Conservation (phyloP, 2,888 invertebrate species). For the Nemapogon koenigi region DNA sequence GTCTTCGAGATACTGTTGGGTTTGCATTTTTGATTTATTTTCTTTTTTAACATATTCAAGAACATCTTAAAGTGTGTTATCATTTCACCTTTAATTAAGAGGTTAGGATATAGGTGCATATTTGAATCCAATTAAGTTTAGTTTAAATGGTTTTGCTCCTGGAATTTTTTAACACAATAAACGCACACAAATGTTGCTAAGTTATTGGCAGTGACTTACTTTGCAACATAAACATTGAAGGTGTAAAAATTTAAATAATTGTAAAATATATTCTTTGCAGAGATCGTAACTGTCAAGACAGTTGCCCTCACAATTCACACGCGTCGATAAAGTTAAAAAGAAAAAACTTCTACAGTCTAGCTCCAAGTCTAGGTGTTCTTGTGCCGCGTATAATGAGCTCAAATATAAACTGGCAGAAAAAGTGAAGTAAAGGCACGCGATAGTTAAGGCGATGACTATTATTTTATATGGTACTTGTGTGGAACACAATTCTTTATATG, state of each 20-base stretch:
- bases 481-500: not conserved
- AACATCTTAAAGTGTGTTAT: too few relatives aligned
- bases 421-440: constrained; percentile 22
- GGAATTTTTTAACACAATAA: too few relatives aligned
- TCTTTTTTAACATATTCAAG: too few relatives aligned
- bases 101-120: too few relatives aligned
- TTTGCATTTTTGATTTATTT: too few relatives aligned
- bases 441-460: constrained; percentile 19
- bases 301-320: constrained; percentile 22
- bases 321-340: constrained; percentile 15
- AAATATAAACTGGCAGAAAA: constrained; percentile 24
- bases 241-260: constrained; percentile 18
- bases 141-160: too few relatives aligned
- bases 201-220: too few relatives aligned
- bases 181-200: too few relatives aligned
- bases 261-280: constrained; percentile 15
- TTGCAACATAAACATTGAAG: too few relatives aligned
- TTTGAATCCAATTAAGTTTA: too few relatives aligned
- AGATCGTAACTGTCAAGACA: constrained; percentile 19
- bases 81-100: too few relatives aligned
- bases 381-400: constrained; percentile 24
- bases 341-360: constrained; percentile 5
- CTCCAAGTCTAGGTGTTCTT: constrained; percentile 4
- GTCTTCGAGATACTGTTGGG: too few relatives aligned
- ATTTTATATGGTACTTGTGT: constrained; percentile 19